Evolutionary conservation across 2,888 invertebrate genomes (phyloP).

Genomic region (Plagiodera versicolora): DNA sequence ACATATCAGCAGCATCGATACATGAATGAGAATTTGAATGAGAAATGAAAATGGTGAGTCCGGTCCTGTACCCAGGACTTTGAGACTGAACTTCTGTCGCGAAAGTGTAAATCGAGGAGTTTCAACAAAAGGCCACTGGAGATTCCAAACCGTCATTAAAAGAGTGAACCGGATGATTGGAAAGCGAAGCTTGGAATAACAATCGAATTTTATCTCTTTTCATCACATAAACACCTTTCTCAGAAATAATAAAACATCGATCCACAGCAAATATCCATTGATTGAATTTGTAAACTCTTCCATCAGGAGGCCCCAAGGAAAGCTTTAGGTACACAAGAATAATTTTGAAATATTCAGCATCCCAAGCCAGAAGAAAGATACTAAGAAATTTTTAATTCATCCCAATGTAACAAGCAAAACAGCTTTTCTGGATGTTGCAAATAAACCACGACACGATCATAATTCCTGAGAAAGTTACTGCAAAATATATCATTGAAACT

Average conservation of each 20-base stretch:
- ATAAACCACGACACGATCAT: not conserved
- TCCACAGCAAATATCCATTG: slow-evolving; percentile 21
- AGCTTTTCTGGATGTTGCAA: not conserved
- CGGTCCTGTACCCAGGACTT: not conserved
- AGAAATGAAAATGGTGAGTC: not conserved
- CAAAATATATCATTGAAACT: not conserved
- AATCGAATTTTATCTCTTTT: slow-evolving; percentile 44
- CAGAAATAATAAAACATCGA: slow-evolving; percentile 39
- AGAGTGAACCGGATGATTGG: slow-evolving; percentile 48
- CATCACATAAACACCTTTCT: slow-evolving; percentile 42
- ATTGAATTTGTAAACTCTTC: slow-evolving; percentile 15
- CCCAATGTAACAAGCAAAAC: not conserved
- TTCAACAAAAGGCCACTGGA: slow-evolving; percentile 44
- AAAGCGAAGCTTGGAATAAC: slow-evolving; percentile 45
- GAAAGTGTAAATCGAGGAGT: slow-evolving; percentile 40
- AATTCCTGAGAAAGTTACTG: not conserved
- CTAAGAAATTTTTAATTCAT: not conserved
- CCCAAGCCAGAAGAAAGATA: too few species aligned
- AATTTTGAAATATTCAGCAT: too few species aligned
- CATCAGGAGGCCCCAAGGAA: slow-evolving; percentile 4
- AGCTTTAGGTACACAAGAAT: too few species aligned
- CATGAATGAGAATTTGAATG: too few species aligned
- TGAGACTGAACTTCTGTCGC: slow-evolving; percentile 12
- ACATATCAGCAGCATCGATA: too few species aligned
- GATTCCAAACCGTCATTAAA: slow-evolving; percentile 47